These are phyloP conservation scores for Oncorhynchus masou DNA, from an alignment of 2,113 vertebrate species.

Conservation along the genomic window DNA sequence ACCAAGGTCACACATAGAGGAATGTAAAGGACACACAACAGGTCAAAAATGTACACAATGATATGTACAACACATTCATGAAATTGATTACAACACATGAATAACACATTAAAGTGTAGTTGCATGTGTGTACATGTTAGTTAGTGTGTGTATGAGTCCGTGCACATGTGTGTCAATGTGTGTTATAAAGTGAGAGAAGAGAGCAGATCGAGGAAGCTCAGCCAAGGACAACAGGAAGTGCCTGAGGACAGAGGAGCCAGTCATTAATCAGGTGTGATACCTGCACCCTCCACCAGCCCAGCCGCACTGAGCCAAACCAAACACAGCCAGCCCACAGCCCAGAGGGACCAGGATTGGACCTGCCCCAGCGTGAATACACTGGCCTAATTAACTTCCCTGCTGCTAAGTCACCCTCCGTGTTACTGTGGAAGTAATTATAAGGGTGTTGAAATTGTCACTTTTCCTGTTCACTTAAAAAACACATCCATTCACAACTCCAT, in stretches of 20 bases:
- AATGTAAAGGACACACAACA: conserved; percentile 37
- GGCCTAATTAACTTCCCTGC: conserved; percentile 43
- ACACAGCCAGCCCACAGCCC: conserved; percentile 43
- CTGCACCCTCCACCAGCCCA: conserved; percentile 40
- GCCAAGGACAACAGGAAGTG: conserved; percentile 71
- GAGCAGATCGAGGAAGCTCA: conserved; percentile 32
- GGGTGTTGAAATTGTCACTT: conserved; percentile 66
- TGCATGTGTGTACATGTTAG: conserved; percentile 13
- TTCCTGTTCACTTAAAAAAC: conserved; percentile 48
- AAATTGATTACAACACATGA: too few relatives aligned
- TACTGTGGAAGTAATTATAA: conserved; percentile 60
- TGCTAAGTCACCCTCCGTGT: conserved; percentile 35
- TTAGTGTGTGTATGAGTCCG: conserved; percentile 21
- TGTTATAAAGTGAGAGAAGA: conserved; percentile 48
- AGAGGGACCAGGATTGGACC: neutral
- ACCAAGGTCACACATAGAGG: conserved; percentile 28
- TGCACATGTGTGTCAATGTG: conserved; percentile 19
- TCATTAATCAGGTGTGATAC: conserved; percentile 79
- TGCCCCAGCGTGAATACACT: conserved; percentile 19
- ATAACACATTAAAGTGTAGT: neutral
- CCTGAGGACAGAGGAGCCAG: conserved; percentile 65
- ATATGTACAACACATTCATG: too few relatives aligned
- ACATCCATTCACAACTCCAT: conserved; percentile 34
- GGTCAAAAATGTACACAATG: neutral
- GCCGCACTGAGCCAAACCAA: conserved; percentile 62